Evolutionary conservation across 2,888 invertebrate genomes (phyloP).

Genomic region (Antheraea assamensis): DNA sequence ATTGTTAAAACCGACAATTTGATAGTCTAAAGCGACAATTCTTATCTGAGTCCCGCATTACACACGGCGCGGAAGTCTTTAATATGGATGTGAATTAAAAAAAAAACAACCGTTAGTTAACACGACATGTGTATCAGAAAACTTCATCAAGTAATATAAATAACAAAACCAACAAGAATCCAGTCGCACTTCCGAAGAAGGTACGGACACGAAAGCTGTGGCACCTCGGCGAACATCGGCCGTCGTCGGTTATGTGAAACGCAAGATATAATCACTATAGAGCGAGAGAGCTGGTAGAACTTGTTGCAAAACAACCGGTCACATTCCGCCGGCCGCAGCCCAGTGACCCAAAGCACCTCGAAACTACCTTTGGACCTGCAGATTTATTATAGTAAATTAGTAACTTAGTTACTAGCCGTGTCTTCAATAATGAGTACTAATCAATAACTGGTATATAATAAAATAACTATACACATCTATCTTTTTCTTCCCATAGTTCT

Average conservation of each 20-base stretch:
- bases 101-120: conserved; percentile 34
- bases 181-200: conserved; percentile 65
- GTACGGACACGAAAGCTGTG: conserved; percentile 41
- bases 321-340: conserved; percentile 72
- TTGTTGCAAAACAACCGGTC: conserved; percentile 76
- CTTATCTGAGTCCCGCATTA: conserved; percentile 8
- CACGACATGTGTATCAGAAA: conserved; percentile 35
- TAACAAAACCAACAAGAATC: conserved; percentile 52
- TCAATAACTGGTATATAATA: no score
- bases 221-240: conserved; percentile 41
- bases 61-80: conserved; percentile 1
- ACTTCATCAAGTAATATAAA: conserved; percentile 39
- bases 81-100: background rate
- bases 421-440: background rate
- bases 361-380: conserved; percentile 36
- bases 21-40: background rate
- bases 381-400: conserved; percentile 24
- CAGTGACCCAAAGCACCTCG: conserved; percentile 73
- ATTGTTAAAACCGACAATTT: background rate
- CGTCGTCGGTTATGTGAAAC: conserved; percentile 36
- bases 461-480: no score
- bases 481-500: no score
- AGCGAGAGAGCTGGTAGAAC: conserved; percentile 62
- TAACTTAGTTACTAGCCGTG: background rate
- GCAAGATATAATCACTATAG: conserved; percentile 35